phyloP scores from a whole-genome alignment of 2,113 vertebrate species.

The Peromyscus maniculatus region DNA sequence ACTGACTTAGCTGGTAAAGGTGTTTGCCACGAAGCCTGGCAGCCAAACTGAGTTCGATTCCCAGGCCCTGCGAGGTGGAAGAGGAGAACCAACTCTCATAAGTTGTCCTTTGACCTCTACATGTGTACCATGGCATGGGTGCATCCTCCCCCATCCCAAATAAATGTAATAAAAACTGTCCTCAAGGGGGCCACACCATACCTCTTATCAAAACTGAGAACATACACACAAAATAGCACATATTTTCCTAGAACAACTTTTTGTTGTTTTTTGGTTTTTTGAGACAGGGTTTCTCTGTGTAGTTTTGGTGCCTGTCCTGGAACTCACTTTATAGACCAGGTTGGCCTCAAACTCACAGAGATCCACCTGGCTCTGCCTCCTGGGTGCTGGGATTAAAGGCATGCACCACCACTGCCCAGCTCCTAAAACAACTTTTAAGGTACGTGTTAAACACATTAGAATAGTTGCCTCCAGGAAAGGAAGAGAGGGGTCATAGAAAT shows the following conservation, averaged over 20 bases:
- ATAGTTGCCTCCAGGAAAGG: background rate
- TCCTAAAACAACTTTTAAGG: background rate
- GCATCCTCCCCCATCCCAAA: background rate
- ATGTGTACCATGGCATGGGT: background rate
- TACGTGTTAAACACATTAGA: background rate
- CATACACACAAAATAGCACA: background rate
- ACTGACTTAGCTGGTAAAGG: background rate
- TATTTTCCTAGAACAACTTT: background rate
- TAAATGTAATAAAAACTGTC: background rate
- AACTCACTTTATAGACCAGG: too few species aligned
- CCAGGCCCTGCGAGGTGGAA: background rate
- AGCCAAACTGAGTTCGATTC: background rate
- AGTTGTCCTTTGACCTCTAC: background rate
- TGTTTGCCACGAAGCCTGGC: background rate
- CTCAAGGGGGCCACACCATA: background rate
- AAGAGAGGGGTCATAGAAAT: background rate
- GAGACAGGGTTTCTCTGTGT: too few species aligned
- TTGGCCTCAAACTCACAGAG: too few species aligned
- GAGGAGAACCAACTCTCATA: background rate
- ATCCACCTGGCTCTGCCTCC: too few species aligned
- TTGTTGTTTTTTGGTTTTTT: too few species aligned
- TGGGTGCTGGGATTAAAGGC: too few species aligned
- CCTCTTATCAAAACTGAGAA: slow-evolving; percentile 22
- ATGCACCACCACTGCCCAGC: too few species aligned
- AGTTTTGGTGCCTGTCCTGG: too few species aligned